phyloP scores from a whole-genome alignment of 2,113 vertebrate species.

The Chionodraco myersi region DNA sequence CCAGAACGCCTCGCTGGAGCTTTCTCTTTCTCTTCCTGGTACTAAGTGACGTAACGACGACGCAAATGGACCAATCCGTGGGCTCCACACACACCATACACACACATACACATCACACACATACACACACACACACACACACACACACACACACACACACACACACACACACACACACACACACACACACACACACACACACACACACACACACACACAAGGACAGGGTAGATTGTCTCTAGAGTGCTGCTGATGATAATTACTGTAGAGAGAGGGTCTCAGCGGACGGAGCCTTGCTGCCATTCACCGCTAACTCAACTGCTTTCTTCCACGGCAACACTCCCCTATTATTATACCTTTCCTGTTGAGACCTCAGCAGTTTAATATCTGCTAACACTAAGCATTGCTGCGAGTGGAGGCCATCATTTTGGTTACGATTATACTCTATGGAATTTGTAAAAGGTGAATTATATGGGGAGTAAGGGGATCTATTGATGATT shows the following conservation, averaged over 20 bases:
- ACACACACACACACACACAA: too few relatives aligned
- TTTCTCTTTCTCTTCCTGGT: too few relatives aligned
- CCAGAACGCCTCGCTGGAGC: too few relatives aligned
- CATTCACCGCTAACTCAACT: constrained; percentile 46
- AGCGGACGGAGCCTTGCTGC: constrained; percentile 45
- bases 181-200: too few relatives aligned
- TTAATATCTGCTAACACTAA: constrained; percentile 9
- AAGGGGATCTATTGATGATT: background rate
- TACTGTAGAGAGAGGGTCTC: constrained; percentile 78
- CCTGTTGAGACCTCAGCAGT: constrained; percentile 25
- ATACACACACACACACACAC: too few relatives aligned
- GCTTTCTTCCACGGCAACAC: constrained; percentile 45
- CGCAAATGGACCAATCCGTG: too few relatives aligned
- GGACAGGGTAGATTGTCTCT: constrained; percentile 59
- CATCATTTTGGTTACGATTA: constrained; percentile 9
- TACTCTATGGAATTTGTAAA: background rate
- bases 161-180: too few relatives aligned
- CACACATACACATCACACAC: too few relatives aligned
- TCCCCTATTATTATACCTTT: constrained; percentile 35
- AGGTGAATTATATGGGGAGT: background rate
- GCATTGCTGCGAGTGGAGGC: background rate
- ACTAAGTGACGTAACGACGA: too few relatives aligned
- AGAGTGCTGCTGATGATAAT: constrained; percentile 82
- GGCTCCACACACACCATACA: too few relatives aligned
- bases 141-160: too few relatives aligned